Conservation (phyloP, 2,888 invertebrate genomes). For the Diachrysia chrysitis region DNA sequence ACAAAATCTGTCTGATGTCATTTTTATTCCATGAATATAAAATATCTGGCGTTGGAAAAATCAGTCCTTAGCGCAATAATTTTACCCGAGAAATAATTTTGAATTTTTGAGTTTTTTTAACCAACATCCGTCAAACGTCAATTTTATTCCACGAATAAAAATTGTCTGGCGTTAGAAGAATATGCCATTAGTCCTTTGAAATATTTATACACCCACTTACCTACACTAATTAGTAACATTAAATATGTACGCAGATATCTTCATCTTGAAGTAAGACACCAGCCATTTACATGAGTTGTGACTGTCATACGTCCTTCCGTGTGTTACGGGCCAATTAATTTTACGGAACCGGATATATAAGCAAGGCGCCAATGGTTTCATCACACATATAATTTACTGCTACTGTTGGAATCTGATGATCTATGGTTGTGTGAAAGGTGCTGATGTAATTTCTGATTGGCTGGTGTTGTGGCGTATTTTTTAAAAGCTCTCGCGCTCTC, state of each 20-base stretch:
- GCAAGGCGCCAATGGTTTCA: constrained; percentile 83
- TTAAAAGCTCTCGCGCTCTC: too few species aligned
- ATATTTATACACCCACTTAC: background rate
- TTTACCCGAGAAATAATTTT: too few species aligned
- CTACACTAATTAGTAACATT: background rate
- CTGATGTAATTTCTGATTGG: constrained; percentile 52
- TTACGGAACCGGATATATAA: constrained; percentile 87
- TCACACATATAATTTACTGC: constrained; percentile 78
- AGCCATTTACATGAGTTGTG: constrained; percentile 86
- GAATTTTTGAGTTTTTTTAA: too few species aligned
- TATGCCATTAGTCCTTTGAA: too few species aligned
- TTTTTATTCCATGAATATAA: too few species aligned
- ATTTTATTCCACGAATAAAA: too few species aligned
- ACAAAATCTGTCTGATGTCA: too few species aligned
- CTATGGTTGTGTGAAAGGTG: constrained; percentile 50
- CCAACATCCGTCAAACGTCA: too few species aligned
- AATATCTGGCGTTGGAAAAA: too few species aligned
- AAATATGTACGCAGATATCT: constrained; percentile 24
- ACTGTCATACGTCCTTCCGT: constrained; percentile 85
- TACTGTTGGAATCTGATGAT: constrained; percentile 27
- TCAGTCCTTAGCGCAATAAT: too few species aligned
- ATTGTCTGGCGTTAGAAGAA: too few species aligned
- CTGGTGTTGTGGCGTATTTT: constrained; percentile 44
- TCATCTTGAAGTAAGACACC: constrained; percentile 62
- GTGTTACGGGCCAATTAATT: constrained; percentile 86